Evolutionary conservation across 2,888 invertebrate genomes (phyloP).

Genomic region (Philonicus albiceps): DNA sequence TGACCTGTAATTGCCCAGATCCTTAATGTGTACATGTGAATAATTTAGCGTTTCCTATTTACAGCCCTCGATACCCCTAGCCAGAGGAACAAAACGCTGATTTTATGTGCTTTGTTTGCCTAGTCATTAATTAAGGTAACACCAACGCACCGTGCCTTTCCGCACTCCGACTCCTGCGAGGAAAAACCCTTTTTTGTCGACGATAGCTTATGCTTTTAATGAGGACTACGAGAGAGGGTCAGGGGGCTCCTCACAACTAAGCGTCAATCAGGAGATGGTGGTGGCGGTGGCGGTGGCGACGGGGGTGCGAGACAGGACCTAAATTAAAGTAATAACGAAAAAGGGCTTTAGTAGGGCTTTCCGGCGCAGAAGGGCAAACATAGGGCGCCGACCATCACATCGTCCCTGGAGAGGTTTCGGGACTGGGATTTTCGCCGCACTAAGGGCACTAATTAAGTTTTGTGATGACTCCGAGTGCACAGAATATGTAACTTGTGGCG

Average conservation of each 20-base stretch:
- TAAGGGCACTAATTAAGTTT: constrained; percentile 39
- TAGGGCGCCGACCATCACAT: not conserved
- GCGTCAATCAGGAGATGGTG: constrained; percentile 17
- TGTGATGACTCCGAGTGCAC: not conserved
- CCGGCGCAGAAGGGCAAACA: not conserved
- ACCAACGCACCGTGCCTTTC: constrained; percentile 5
- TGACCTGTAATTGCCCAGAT: constrained; percentile 31
- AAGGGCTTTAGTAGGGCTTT: constrained; percentile 24
- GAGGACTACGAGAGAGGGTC: constrained; percentile 16
- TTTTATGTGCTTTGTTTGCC: constrained; percentile 42
- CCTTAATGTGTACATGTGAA: constrained; percentile 39
- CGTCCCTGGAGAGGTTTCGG: not conserved
- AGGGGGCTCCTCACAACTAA: constrained; percentile 27
- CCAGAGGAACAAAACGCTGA: constrained; percentile 29
- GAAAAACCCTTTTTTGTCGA: constrained; percentile 21
- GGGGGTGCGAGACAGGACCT: not conserved
- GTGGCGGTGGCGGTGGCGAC: not conserved
- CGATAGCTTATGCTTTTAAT: constrained; percentile 42
- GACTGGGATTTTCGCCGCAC: not conserved
- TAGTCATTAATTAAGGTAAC: constrained; percentile 45
- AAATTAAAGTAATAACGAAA: constrained; percentile 43
- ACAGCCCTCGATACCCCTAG: constrained; percentile 17
- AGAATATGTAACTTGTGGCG: constrained; percentile 17
- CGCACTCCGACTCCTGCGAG: not conserved
- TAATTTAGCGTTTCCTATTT: constrained; percentile 41